Conservation (phyloP, 92 coral and sea anemone genomes). For the Zoanthus sociatus region DNA sequence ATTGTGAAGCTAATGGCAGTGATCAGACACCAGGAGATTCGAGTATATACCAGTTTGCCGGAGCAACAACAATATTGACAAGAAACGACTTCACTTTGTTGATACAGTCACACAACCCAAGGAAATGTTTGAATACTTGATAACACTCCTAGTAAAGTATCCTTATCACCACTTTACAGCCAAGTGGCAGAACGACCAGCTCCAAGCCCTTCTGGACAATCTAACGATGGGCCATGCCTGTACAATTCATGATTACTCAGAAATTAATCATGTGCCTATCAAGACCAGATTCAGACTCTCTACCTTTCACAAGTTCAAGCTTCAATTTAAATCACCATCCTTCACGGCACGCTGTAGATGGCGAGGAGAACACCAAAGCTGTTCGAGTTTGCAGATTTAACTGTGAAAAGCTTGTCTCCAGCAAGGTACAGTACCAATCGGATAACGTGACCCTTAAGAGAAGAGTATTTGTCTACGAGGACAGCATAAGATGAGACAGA, state of each 20-base stretch:
- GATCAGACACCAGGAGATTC: constrained; percentile 2
- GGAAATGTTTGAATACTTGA: background rate
- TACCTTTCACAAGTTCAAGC: constrained; percentile 55
- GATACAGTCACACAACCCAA: background rate
- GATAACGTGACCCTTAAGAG: too few relatives aligned
- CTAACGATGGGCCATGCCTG: constrained; percentile 10
- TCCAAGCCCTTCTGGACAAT: constrained; percentile 12
- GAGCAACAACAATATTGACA: background rate
- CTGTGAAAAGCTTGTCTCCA: too few relatives aligned
- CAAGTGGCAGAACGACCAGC: constrained; percentile 20
- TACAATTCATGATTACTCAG: constrained; percentile 51
- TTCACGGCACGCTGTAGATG: constrained; percentile 62
- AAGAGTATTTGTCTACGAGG: too few relatives aligned
- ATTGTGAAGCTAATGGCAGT: constrained; percentile 10
- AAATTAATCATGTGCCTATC: constrained; percentile 47
- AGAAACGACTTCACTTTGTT: constrained; percentile 26
- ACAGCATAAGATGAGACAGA: too few relatives aligned
- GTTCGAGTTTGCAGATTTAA: too few relatives aligned
- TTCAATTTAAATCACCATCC: constrained; percentile 45
- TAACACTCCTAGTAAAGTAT: background rate
- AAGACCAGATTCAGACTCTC: constrained; percentile 55
- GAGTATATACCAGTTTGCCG: background rate
- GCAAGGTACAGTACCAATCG: too few relatives aligned
- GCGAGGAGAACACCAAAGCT: constrained; percentile 41
- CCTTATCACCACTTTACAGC: background rate